phyloP scores from a whole-genome alignment of 2,113 vertebrate genomes.

The Manacus vitellinus region DNA sequence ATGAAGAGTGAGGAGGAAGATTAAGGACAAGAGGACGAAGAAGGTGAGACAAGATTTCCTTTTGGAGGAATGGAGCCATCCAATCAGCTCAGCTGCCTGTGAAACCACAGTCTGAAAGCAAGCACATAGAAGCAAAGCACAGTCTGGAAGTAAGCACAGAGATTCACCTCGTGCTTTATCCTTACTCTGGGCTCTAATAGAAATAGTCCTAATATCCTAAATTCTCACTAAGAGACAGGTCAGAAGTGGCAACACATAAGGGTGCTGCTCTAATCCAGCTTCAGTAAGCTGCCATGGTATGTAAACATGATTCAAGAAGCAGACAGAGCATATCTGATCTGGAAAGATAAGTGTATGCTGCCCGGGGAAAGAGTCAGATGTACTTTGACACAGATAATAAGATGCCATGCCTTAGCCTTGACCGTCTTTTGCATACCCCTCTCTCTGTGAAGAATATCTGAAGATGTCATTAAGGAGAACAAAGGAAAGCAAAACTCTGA shows the following conservation, averaged over 20 bases:
- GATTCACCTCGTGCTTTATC: background rate
- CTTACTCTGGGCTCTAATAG: background rate
- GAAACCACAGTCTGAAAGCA: background rate
- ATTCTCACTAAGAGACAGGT: background rate
- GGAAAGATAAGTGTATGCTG: background rate
- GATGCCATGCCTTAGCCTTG: background rate
- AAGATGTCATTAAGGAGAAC: conserved; percentile 29
- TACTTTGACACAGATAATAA: conserved; percentile 17
- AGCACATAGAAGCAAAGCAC: background rate
- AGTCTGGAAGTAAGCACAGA: background rate
- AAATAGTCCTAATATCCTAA: background rate
- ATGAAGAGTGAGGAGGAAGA: background rate
- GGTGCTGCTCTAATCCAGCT: background rate
- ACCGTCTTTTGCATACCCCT: conserved; percentile 16
- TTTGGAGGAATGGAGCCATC: background rate
- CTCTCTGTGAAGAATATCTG: background rate
- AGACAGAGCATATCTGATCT: conserved; percentile 34
- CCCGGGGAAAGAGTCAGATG: background rate
- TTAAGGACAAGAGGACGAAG: background rate
- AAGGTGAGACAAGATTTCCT: background rate
- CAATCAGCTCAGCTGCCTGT: background rate
- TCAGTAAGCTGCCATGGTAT: background rate
- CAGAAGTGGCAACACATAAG: background rate
- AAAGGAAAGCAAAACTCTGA: conserved; percentile 12
- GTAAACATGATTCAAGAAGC: conserved; percentile 2